Evolutionary conservation across 2,113 vertebrate genomes (phyloP).

Genomic region (Cariama cristata): DNA sequence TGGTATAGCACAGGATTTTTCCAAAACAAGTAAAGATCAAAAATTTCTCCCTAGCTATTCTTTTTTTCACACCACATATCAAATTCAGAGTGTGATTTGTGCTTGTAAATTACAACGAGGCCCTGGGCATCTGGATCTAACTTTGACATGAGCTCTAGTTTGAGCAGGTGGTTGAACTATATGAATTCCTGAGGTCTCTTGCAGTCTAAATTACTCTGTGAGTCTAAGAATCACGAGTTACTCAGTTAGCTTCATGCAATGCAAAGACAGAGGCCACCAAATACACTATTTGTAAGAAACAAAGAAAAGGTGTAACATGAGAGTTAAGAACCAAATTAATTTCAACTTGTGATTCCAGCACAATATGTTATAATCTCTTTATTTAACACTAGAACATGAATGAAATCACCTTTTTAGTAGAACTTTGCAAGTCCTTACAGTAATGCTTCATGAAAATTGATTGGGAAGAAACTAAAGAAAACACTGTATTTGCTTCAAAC

Average conservation of each 20-base stretch:
- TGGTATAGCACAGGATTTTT: constrained; percentile 28
- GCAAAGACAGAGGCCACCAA: not conserved
- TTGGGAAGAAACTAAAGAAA: not conserved
- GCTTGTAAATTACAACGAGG: not conserved
- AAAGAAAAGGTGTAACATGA: not conserved
- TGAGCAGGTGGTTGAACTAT: not conserved
- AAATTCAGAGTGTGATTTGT: not conserved
- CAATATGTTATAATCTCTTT: not conserved
- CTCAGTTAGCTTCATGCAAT: not conserved
- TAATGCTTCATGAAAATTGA: not conserved
- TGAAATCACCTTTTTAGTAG: not conserved
- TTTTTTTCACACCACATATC: not conserved
- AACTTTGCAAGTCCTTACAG: not conserved
- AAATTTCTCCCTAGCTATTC: not conserved
- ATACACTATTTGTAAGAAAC: not conserved
- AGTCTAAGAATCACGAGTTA: not conserved
- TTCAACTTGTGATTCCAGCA: not conserved
- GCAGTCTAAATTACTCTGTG: not conserved
- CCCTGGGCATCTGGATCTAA: not conserved
- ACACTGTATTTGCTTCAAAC: not conserved
- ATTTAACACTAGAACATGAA: not conserved
- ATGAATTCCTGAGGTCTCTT: not conserved
- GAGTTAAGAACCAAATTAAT: not conserved
- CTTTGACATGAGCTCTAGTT: not conserved
- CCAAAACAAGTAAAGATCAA: constrained; percentile 2